Conservation (phyloP, 2,113 vertebrate genomes). For the Rostratula benghalensis region DNA sequence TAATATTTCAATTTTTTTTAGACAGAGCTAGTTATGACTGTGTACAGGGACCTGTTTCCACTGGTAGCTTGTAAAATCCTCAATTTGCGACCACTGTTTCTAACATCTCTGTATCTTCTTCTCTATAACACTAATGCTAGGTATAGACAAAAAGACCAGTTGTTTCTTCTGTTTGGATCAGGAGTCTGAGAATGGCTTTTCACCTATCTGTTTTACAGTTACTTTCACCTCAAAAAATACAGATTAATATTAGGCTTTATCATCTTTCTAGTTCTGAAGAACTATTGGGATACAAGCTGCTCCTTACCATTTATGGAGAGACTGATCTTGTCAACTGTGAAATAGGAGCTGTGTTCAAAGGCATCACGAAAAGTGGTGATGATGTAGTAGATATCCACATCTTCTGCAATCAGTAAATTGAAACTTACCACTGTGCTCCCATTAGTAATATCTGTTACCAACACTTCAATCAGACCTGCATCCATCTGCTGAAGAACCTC, state of each 20-base stretch:
- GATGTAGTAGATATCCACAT: slow-evolving; percentile 48
- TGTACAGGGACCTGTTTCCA: not conserved
- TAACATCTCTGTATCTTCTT: not conserved
- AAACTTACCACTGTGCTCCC: slow-evolving; percentile 83
- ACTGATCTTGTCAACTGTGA: slow-evolving; percentile 68
- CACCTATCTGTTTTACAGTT: not conserved
- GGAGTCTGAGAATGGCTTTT: not conserved
- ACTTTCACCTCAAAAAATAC: not conserved
- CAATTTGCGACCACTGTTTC: not conserved
- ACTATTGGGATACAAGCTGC: not conserved
- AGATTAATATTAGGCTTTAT: not conserved
- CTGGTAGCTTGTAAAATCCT: not conserved
- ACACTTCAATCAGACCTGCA: slow-evolving; percentile 68
- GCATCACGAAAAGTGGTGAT: slow-evolving; percentile 67
- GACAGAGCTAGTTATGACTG: not conserved
- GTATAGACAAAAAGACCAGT: not conserved
- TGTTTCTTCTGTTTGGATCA: not conserved
- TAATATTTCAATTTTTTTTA: not conserved
- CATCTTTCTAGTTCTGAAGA: not conserved
- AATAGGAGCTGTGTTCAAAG: slow-evolving; percentile 71
- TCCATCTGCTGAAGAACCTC: slow-evolving; percentile 69
- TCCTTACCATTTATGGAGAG: slow-evolving; percentile 71
- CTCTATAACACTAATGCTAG: not conserved
- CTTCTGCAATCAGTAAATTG: slow-evolving; percentile 64
- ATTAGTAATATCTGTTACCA: slow-evolving; percentile 64